These are phyloP conservation scores for Halichondria panicea DNA, from an alignment of 37 sponge, comb jelly and placozoan species.

Conservation along the genomic window DNA sequence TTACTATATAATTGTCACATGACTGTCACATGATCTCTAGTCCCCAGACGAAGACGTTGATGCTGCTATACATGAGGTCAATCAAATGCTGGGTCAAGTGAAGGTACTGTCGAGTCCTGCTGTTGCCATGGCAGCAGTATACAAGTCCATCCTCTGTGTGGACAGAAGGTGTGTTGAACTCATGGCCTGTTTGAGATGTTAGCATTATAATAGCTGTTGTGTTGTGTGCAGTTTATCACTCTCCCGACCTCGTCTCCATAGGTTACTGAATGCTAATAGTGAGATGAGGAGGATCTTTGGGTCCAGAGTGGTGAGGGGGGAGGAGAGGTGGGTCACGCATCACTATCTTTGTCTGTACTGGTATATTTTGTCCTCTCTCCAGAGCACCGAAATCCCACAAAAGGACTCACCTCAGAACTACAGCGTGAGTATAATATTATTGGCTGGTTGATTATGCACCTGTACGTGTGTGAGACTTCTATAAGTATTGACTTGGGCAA, in stretches of 20 bases:
- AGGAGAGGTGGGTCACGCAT: slow-evolving; percentile 11
- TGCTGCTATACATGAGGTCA: slow-evolving; percentile 62
- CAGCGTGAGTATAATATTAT: slow-evolving; percentile 44
- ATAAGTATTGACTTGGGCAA: background rate
- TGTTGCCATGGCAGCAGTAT: background rate
- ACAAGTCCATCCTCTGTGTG: slow-evolving; percentile 41
- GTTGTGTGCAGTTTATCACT: background rate
- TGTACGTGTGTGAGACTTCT: background rate
- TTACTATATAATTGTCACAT: background rate
- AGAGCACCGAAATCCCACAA: slow-evolving; percentile 37
- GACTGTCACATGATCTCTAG: background rate
- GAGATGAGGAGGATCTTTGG: slow-evolving; percentile 96
- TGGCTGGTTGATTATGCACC: background rate
- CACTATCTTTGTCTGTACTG: background rate
- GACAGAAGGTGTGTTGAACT: slow-evolving; percentile 57
- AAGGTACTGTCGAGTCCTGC: too few relatives aligned
- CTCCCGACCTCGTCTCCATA: background rate
- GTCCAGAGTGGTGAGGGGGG: slow-evolving; percentile 76
- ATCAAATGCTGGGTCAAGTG: slow-evolving; percentile 42
- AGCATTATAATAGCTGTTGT: background rate
- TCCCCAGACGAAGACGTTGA: slow-evolving; percentile 60
- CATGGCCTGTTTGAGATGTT: background rate
- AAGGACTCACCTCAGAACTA: slow-evolving; percentile 37
- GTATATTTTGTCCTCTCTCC: background rate
- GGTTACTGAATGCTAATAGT: slow-evolving; percentile 82